Percentiles rank a stretch among this genome's conserved stretches.
Conservation (phyloP, 30 jellyfish, hydroid and myxozoan species). For the Aurelia sp. region DNA sequence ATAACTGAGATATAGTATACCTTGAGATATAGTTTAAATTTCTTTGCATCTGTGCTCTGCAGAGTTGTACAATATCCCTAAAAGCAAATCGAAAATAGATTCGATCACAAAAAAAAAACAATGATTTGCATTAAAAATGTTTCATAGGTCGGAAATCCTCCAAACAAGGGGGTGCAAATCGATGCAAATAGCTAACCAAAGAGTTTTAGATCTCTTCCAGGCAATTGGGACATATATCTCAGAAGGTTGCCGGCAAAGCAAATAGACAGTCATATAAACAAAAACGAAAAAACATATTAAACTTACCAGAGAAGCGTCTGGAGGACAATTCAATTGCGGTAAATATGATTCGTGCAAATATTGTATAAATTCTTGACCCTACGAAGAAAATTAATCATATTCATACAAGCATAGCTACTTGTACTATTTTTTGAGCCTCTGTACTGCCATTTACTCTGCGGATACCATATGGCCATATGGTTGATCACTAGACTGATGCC, state of each 20-base stretch:
- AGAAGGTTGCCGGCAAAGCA: no score
- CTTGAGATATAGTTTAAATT: conserved; percentile 69
- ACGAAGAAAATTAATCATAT: not conserved
- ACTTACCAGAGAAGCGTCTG: conserved; percentile 59
- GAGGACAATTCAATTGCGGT: conserved; percentile 86
- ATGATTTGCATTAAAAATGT: not conserved
- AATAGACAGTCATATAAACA: no score
- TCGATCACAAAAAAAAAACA: not conserved
- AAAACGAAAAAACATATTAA: not conserved
- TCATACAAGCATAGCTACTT: no score
- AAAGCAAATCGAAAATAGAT: not conserved
- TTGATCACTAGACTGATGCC: no score
- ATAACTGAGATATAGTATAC: no score
- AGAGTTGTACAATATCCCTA: conserved; percentile 86
- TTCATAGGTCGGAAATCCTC: no score
- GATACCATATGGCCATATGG: no score
- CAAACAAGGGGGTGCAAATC: no score
- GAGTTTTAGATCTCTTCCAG: no score
- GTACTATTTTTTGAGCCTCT: no score
- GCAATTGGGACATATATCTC: no score
- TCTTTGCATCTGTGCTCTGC: conserved; percentile 77
- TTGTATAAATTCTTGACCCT: conserved; percentile 83
- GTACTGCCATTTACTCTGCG: no score
- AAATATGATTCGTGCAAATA: conserved; percentile 75
- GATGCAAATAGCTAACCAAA: not conserved